Evolutionary conservation across 2,888 invertebrate genomes (phyloP), one percentile per base, ranked within the genome.

Genomic region (Agrenia bidenticulata): DNA sequence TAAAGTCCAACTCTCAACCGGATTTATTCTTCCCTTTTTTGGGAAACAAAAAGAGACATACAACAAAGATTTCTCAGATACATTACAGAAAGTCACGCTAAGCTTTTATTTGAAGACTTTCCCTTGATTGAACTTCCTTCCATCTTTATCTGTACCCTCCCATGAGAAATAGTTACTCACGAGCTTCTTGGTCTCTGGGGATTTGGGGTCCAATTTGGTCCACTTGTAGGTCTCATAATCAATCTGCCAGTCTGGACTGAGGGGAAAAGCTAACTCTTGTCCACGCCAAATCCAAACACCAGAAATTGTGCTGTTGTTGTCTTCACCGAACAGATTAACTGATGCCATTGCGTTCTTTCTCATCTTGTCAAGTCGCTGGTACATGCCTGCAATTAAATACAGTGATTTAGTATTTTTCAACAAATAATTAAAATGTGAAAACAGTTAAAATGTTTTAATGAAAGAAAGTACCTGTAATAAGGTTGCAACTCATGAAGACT

Each of bases 251-350:
- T 98, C 96, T 32, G 91, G 88, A 70, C 87, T 87, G 73, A 94
- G 84, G 85, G 90, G 81, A 79, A 99, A 99, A 76, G 90, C 97
- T 63, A 99, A 87, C 23, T 93, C 90, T 60, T 92, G 93, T 19
- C 98, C 98, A 80, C 91, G 89, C 98, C 98, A 99, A 76, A 97
- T 87, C 98, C 98, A 99, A 78, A 99, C 84, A 69, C 97, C 99
- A 50, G 94, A 93, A 81, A 99, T 98, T 78, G 88, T 85, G 80
- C 90, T 94, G 83, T 95, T 85, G 81, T 93, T 89, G 83, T 97
- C 94, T 59, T 85, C 85, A 26, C 99, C 98, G 81, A 97, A 98
- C 68, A 99, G 85, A 79, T 92, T 90, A 76, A 92, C 88, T 13
- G 95, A 96, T 61, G 91, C 94, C 81, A 99, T 98, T 1, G 95